A percentile compares a stretch with the other conserved stretches of the same genome.
These are phyloP conservation scores for Mythimna pallens DNA, from an alignment of 2,888 invertebrate genomes.

Conservation along the genomic window DNA sequence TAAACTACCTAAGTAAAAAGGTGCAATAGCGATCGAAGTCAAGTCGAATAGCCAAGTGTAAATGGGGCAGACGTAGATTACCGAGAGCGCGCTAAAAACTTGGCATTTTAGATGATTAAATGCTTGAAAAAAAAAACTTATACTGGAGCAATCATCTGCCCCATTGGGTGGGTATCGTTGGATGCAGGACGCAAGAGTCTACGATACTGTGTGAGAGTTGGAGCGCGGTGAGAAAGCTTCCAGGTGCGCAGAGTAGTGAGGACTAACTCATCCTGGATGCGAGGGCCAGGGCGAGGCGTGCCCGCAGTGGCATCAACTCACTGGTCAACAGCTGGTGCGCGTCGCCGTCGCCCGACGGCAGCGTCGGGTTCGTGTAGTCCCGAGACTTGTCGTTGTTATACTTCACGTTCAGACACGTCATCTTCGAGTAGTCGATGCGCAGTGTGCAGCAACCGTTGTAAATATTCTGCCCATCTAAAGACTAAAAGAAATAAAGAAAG, in stretches of 20 bases:
- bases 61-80: constrained; percentile 66
- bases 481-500: constrained; percentile 88
- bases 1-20: constrained; percentile 58
- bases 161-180: constrained; percentile 59
- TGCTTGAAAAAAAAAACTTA: constrained; percentile 24
- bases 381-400: constrained; percentile 99
- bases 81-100: constrained; percentile 28
- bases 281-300: constrained; percentile 89
- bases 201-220: constrained; percentile 68
- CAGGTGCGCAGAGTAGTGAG: constrained; percentile 86
- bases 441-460: constrained; percentile 99
- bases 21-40: constrained; percentile 64
- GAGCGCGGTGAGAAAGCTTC: constrained; percentile 82
- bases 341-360: constrained; percentile 97
- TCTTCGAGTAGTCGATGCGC: constrained; percentile 99
- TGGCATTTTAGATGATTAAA: constrained; percentile 39
- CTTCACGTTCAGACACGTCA: constrained; percentile 99
- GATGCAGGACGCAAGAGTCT: constrained; percentile 64
- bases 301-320: constrained; percentile 92
- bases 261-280: constrained; percentile 92
- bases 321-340: constrained; percentile 92
- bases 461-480: constrained; percentile 99
- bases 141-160: constrained; percentile 56
- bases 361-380: constrained; percentile 99
- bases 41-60: constrained; percentile 62